Percentiles rank a stretch among this genome's conserved stretches.
These are phyloP conservation scores for Miltochrista miniata DNA, from an alignment of 2,888 invertebrate genomes.

Conservation along the genomic window DNA sequence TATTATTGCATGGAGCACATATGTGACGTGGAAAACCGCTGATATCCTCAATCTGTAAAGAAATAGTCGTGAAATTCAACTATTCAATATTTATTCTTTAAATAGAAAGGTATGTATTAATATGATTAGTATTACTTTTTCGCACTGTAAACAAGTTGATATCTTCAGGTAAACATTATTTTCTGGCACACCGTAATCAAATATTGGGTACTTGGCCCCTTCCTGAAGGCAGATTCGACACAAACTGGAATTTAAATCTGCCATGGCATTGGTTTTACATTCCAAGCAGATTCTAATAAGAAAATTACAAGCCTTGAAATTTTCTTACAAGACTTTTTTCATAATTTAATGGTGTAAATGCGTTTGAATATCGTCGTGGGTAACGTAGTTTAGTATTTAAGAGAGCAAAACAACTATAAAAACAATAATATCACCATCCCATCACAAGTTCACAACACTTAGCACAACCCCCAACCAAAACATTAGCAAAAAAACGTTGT, in stretches of 20 bases:
- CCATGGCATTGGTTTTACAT: constrained; percentile 16
- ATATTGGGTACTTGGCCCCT: constrained; percentile 61
- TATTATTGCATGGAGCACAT: constrained; percentile 58
- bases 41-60: constrained; percentile 66
- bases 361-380: too few species aligned
- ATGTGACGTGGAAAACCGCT: constrained; percentile 67
- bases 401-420: too few species aligned
- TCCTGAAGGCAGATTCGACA: constrained; percentile 70
- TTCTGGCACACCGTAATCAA: constrained; percentile 47
- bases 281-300: constrained; percentile 13
- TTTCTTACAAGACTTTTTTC: not conserved
- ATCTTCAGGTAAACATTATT: constrained; percentile 52
- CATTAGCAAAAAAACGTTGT: too few species aligned
- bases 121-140: constrained; percentile 50
- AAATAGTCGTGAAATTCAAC: not conserved
- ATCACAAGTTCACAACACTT: too few species aligned
- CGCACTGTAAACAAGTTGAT: constrained; percentile 52
- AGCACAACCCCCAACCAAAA: too few species aligned
- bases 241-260: constrained; percentile 31
- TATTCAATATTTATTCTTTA: not conserved
- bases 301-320: not conserved
- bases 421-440: too few species aligned
- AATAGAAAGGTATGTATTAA: not conserved
- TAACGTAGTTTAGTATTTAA: too few species aligned
- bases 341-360: not conserved